A percentile compares a stretch with the other conserved stretches of the same genome.
Conservation (phyloP, 2,888 invertebrate genomes). For the Spicauda simplicius region DNA sequence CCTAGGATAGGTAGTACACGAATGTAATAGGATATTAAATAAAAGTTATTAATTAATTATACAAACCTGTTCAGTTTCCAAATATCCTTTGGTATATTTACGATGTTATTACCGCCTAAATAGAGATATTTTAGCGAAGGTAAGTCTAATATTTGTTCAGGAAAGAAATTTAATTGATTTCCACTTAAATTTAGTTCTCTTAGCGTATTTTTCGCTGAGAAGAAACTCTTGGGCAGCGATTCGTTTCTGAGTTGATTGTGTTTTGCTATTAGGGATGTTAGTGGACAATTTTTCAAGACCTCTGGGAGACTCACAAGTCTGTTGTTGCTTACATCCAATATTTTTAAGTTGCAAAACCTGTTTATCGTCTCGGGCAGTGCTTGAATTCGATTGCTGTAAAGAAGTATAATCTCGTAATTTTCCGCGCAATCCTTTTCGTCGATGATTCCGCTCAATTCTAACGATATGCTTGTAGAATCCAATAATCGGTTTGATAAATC, state of each 20-base stretch:
- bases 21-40: no score
- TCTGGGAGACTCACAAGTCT: slow-evolving; percentile 91
- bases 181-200: slow-evolving; percentile 98
- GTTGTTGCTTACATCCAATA: slow-evolving; percentile 95
- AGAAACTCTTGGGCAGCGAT: slow-evolving; percentile 95
- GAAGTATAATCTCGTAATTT: slow-evolving; percentile 89
- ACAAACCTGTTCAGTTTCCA: slow-evolving; percentile 77
- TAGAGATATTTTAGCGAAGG: slow-evolving; percentile 92
- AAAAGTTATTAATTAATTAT: neutral
- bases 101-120: slow-evolving; percentile 94
- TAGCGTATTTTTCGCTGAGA: slow-evolving; percentile 85
- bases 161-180: slow-evolving; percentile 92
- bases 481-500: slow-evolving; percentile 85
- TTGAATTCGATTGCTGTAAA: slow-evolving; percentile 94
- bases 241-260: slow-evolving; percentile 94
- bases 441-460: slow-evolving; percentile 86
- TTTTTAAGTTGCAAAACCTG: slow-evolving; percentile 89
- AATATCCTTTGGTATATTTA: slow-evolving; percentile 92
- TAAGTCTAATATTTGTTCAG: slow-evolving; percentile 93
- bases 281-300: slow-evolving; percentile 89
- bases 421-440: slow-evolving; percentile 85
- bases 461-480: slow-evolving; percentile 83
- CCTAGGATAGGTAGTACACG: no score
- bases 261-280: slow-evolving; percentile 93
- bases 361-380: slow-evolving; percentile 87